A percentile compares a stretch with the other conserved stretches of the same genome.
Evolutionary conservation across 2,888 invertebrate species (phyloP).

Genomic region (Archips crataeganus): DNA sequence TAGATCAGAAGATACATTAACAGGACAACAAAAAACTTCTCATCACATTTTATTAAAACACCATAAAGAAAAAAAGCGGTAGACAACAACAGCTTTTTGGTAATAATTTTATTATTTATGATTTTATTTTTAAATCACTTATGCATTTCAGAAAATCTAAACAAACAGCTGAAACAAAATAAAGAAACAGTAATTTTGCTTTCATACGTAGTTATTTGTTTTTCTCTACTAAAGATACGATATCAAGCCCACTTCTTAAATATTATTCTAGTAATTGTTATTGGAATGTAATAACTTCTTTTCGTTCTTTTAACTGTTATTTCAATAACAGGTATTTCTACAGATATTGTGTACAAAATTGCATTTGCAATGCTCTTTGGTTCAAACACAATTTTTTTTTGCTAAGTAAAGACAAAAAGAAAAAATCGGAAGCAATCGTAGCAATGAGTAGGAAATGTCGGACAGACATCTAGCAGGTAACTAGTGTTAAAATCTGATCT

Average conservation of each 20-base stretch:
- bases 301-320: slow-evolving; percentile 29
- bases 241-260: slow-evolving; percentile 25
- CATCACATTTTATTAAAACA: not conserved
- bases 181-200: not conserved
- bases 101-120: not conserved
- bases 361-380: slow-evolving; percentile 46
- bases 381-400: slow-evolving; percentile 34
- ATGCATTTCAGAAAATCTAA: slow-evolving; percentile 12
- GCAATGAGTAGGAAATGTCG: slow-evolving; percentile 28
- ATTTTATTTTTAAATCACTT: slow-evolving; percentile 22
- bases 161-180: slow-evolving; percentile 9
- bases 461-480: slow-evolving; percentile 64
- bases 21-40: not conserved
- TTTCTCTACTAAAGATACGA: slow-evolving; percentile 16
- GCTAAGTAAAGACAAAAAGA: slow-evolving; percentile 26
- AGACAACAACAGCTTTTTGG: not conserved
- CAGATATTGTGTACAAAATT: slow-evolving; percentile 36
- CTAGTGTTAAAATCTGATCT: slow-evolving; percentile 63
- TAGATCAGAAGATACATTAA: not conserved
- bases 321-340: slow-evolving; percentile 31
- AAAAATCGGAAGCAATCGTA: slow-evolving; percentile 18
- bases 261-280: slow-evolving; percentile 27
- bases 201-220: slow-evolving; percentile 6
- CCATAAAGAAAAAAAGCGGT: not conserved
- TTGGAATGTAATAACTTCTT: slow-evolving; percentile 34